Evolutionary conservation across 2,113 vertebrate genomes (phyloP), one percentile per base, ranked within the genome.

Genomic region (Tautogolabrus adspersus): DNA sequence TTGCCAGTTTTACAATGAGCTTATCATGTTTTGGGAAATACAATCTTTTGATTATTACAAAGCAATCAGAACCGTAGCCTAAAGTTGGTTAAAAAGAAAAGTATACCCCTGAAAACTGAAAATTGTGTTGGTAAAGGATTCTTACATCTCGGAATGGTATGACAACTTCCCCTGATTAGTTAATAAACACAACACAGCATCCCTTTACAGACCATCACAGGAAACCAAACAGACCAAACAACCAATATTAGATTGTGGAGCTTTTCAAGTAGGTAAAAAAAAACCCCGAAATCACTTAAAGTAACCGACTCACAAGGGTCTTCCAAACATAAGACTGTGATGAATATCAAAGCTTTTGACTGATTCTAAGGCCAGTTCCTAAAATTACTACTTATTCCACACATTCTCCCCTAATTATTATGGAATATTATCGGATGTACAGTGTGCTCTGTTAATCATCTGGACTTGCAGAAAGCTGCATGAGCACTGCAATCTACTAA

Each of bases 111-210:
- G 21, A 87, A 82, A 69, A 62, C 19, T 51, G 44, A 37, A 83
- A 75, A 79, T 65, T 73, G 26, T 66, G 58, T 77, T 66, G 38
- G 51, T 73, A 56, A 75, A 66, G 58, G 69, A 72, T 73, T 78
- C 47, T 63, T 71, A 83, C 78, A 75, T 70, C 56, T 73, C 87
- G 90, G 90, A 93, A 93, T 92, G 84, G 80, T 69, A 79, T 65
- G 16, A 77, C 80, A 82, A 72, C 40, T n/a, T 83, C 63, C 46
- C 23, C 57, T 52, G 57, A 78, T 49, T 42, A 44, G 26, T 77
- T 58, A 83, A 57, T 18, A 86, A 84, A 56, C 85, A 82, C 10
- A 76, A 67, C 26, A 75, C 60, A 73, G 62, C 58, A 69, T 82
- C 80, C 77, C 60, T 84, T 82, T 75, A 77, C n/a, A 67, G 66